Evolutionary conservation across 2,113 vertebrate species (phyloP), one percentile per base, ranked within the genome.

Genomic region (Callocephalon fimbriatum): DNA sequence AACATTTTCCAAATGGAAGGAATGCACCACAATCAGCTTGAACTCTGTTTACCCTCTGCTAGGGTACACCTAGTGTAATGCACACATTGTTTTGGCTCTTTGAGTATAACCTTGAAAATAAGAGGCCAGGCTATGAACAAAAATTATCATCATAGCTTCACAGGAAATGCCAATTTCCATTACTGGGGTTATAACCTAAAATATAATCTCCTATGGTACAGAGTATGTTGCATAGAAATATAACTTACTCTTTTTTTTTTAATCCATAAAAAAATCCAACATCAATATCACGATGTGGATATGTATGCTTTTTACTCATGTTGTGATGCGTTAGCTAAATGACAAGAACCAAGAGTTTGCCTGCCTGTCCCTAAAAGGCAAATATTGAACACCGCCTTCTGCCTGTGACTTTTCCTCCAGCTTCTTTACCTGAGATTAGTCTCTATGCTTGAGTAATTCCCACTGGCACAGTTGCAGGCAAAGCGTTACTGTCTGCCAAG

Each of bases 381-480:
- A 87, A 87, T 80, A 75, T 26, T 86, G 56, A 94, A 56, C 37
- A 23, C 6, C 62, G n/a, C 78, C 29, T 94, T 93, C 88, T 83
- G 63, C 80, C 82, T 76, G 74, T 76, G 90, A 90, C 92, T 96
- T 83, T 83, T 94, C 75, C 90, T 96, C 47, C 90, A 86, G 78
- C n/a, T 90, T 66, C 87, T 70, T 93, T 82, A 56, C 86, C 67
- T 88, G 92, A 88, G 42, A 65, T 94, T 71, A 74, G 44, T 66
- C 88, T 96, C 79, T 61, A 6, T 92, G 90, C 90, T 86, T 95
- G 92, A 94, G 74, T 96, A 95, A 92, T 74, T 94, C 84, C 90
- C 62, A 72, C 51, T 93, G 94, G 91, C 97, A 97, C 77, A 51
- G 92, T 84, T 95, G 87, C 92, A 95, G 87, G 90, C 76, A 95